Percentiles rank a stretch among this genome's conserved stretches.
Conservation (phyloP, 1,140 invertebrate species). For the Panagrolaimus sp. region DNA sequence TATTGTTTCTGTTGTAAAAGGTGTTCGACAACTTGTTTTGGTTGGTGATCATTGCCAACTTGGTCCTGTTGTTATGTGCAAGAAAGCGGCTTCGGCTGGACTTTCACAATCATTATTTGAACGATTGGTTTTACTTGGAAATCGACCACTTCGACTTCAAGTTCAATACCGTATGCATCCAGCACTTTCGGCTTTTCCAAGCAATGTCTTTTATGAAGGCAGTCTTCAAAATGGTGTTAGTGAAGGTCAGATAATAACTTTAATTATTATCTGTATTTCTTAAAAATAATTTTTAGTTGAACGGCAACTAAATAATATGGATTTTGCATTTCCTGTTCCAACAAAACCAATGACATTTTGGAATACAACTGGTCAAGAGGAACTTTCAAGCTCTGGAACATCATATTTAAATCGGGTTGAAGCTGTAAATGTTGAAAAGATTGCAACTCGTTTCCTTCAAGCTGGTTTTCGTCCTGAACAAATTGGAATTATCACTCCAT, state of each 20-base stretch:
- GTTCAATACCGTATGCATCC: slow-evolving; percentile 98
- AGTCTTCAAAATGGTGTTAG: slow-evolving; percentile 96
- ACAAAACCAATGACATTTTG: slow-evolving; percentile 99
- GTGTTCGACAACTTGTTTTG: slow-evolving; percentile 88
- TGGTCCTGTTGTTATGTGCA: slow-evolving; percentile 75
- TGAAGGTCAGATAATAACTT: slow-evolving; percentile 65
- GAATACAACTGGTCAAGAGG: slow-evolving; percentile 88
- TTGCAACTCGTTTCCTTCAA: slow-evolving; percentile 84
- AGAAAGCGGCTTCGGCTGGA: slow-evolving; percentile 92
- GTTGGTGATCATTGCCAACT: slow-evolving; percentile 98
- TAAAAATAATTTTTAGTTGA: slow-evolving; percentile 69
- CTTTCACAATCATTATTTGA: slow-evolving; percentile 96
- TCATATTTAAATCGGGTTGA: slow-evolving; percentile 97
- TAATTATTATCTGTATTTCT: slow-evolving; percentile 16
- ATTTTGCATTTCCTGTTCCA: slow-evolving; percentile 92
- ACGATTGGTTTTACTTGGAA: slow-evolving; percentile 87
- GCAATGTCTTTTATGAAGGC: slow-evolving; percentile 99
- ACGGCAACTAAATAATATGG: slow-evolving; percentile 77
- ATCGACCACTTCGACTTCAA: slow-evolving; percentile 78
- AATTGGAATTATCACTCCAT: slow-evolving; percentile 98
- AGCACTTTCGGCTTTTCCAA: slow-evolving; percentile 89
- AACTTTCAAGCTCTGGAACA: slow-evolving; percentile 94
- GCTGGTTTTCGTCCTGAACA: slow-evolving; percentile 93
- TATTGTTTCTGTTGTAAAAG: slow-evolving; percentile 94
- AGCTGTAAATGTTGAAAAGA: slow-evolving; percentile 94